Conservation (phyloP, 2,888 invertebrate species). For the Plagodis dolabraria region DNA sequence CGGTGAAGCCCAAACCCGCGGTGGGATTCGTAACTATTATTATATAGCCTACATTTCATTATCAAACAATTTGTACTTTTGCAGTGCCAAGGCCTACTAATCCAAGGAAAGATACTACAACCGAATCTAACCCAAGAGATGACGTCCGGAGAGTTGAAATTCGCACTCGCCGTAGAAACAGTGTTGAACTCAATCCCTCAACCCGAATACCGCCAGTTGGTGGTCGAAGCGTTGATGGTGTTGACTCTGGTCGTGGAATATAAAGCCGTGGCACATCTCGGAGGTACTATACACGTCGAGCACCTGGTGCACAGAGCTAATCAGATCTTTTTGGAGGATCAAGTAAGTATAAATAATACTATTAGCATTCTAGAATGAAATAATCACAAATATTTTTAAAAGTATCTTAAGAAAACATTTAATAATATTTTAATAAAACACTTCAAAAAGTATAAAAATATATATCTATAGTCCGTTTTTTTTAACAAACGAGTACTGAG, state of each 20-base stretch:
- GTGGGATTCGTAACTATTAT: too few species aligned
- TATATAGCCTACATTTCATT: too few species aligned
- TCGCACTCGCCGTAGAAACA: conserved; percentile 98
- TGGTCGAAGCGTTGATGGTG: conserved; percentile 99
- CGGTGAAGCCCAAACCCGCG: too few species aligned
- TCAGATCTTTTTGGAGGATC: conserved; percentile 97
- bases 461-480: too few species aligned
- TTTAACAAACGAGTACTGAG: too few species aligned
- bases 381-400: too few species aligned
- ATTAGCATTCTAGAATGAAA: too few species aligned
- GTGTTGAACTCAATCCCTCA: conserved; percentile 98
- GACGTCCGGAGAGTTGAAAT: conserved; percentile 99
- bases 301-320: conserved; percentile 97
- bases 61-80: conserved; percentile 29
- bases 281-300: conserved; percentile 94
- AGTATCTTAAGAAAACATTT: too few species aligned
- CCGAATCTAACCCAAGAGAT: conserved; percentile 99
- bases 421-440: too few species aligned
- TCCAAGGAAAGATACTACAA: conserved; percentile 95
- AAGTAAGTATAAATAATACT: conserved; percentile 84
- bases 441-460: too few species aligned
- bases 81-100: conserved; percentile 95
- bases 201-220: conserved; percentile 98
- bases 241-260: conserved; percentile 95
- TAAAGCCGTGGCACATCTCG: conserved; percentile 90